Evolutionary conservation across 2,113 vertebrate genomes (phyloP).

Genomic region (Dasypus novemcinctus): DNA sequence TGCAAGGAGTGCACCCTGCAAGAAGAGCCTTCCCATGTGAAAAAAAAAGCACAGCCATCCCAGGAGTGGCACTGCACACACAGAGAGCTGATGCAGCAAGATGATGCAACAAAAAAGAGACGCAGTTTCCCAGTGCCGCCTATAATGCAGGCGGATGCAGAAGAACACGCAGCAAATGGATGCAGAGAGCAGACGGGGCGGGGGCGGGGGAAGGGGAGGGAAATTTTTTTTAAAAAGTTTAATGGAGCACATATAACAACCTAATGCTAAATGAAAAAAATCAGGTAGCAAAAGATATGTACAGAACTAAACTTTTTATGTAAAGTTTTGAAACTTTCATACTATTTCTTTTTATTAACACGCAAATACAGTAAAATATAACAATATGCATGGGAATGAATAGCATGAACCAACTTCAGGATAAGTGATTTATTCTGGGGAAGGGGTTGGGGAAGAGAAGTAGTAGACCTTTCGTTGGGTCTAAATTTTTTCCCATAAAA

Average conservation of each 20-base stretch:
- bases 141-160: too few relatives aligned
- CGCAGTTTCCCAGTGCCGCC: too few relatives aligned
- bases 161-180: too few relatives aligned
- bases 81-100: too few relatives aligned
- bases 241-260: not conserved
- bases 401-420: not conserved
- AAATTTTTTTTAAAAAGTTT: too few relatives aligned
- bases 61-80: too few relatives aligned
- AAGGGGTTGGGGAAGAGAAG: not conserved
- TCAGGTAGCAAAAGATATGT: not conserved
- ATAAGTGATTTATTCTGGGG: not conserved
- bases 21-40: too few relatives aligned
- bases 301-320: not conserved
- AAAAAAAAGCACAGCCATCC: too few relatives aligned
- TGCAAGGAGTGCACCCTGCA: too few relatives aligned
- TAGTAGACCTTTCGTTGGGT: not conserved
- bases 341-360: not conserved
- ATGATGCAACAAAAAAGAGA: too few relatives aligned
- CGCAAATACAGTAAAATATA: not conserved
- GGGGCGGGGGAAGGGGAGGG: too few relatives aligned
- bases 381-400: not conserved
- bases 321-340: not conserved
- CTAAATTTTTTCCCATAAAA: not conserved
- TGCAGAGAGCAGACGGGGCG: too few relatives aligned
- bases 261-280: not conserved